Conservation (phyloP, 2,113 vertebrate species). For the Scomber japonicus region DNA sequence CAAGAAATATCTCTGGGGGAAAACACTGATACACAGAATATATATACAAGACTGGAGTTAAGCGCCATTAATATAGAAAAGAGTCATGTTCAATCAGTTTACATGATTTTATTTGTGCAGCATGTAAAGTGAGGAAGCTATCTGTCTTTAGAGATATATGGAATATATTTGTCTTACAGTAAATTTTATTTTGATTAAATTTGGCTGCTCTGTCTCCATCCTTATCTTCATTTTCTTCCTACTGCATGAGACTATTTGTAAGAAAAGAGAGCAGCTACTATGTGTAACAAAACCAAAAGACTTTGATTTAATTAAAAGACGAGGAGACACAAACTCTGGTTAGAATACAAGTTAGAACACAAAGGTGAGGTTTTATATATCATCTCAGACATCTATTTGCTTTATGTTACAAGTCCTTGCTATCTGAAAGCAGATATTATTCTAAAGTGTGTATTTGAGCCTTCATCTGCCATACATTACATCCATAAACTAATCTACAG, state of each 20-base stretch:
- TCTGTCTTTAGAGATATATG: no score
- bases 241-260: neutral
- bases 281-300: neutral
- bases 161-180: neutral
- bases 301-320: neutral
- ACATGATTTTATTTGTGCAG: conserved; percentile 10
- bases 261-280: neutral
- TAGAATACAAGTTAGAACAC: neutral
- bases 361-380: neutral
- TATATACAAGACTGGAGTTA: conserved; percentile 51
- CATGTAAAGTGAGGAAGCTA: conserved; percentile 8
- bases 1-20: conserved; percentile 47
- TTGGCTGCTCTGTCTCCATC: neutral
- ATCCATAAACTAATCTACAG: conserved; percentile 12
- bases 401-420: neutral
- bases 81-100: conserved; percentile 40
- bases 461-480: conserved; percentile 8
- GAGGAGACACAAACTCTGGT: neutral
- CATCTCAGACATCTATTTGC: neutral
- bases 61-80: conserved; percentile 23
- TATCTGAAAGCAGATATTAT: neutral
- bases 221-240: no score
- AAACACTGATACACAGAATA: conserved; percentile 57
- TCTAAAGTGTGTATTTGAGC: neutral
- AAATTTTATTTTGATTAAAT: neutral